These are phyloP conservation scores for Agelastica alni DNA, from an alignment of 2,888 invertebrate genomes.

Conservation along the genomic window DNA sequence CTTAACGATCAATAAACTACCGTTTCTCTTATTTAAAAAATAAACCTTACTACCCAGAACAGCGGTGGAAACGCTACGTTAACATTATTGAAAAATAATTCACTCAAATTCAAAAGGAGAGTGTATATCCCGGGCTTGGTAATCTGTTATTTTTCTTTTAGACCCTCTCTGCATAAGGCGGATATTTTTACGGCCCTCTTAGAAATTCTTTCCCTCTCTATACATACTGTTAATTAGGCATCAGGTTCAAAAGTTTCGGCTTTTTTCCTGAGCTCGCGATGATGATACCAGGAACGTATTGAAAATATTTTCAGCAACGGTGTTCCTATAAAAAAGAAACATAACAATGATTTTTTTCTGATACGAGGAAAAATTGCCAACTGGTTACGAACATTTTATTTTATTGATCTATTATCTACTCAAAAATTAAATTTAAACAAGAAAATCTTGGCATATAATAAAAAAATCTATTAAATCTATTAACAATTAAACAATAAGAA, in stretches of 20 bases:
- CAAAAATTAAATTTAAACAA: too few relatives aligned
- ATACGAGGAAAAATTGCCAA: too few relatives aligned
- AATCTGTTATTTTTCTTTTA: slow-evolving; percentile 19
- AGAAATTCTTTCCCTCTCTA: slow-evolving; percentile 25
- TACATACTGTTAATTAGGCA: slow-evolving; percentile 31
- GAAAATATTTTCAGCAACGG: not conserved
- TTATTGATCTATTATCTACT: too few relatives aligned
- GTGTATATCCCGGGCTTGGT: slow-evolving; percentile 13
- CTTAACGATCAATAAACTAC: too few relatives aligned
- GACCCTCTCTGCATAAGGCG: slow-evolving; percentile 12
- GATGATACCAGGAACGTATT: not conserved
- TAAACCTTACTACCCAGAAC: too few relatives aligned
- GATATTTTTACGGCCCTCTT: slow-evolving; percentile 24
- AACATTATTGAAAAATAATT: slow-evolving; percentile 16
- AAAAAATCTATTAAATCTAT: too few relatives aligned
- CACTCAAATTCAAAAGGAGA: slow-evolving; percentile 8
- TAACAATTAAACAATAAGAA: too few relatives aligned
- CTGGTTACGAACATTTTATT: not conserved
- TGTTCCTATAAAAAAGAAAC: too few relatives aligned
- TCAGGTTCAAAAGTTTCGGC: slow-evolving; percentile 30
- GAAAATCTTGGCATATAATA: too few relatives aligned
- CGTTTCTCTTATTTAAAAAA: too few relatives aligned
- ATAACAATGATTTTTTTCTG: too few relatives aligned
- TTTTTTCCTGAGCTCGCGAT: slow-evolving; percentile 11
- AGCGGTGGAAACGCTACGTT: too few relatives aligned